Conservation (phyloP, 2,113 vertebrate genomes). For the Pleuronectes platessa region DNA sequence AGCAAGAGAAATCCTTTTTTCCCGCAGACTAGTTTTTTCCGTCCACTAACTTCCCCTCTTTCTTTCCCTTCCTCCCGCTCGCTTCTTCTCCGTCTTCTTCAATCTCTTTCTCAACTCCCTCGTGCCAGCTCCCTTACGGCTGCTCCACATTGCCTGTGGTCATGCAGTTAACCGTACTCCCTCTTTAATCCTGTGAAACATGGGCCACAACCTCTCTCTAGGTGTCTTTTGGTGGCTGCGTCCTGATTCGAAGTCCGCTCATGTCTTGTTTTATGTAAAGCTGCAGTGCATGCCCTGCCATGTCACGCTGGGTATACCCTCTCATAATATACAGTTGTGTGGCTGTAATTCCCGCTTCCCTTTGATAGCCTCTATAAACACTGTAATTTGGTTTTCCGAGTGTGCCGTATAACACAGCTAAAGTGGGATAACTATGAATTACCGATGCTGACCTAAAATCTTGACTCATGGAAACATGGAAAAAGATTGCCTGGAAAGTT, state of each 20-base stretch:
- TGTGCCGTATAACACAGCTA: slow-evolving; percentile 38
- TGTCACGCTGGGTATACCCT: slow-evolving; percentile 57
- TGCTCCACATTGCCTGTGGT: slow-evolving; percentile 67
- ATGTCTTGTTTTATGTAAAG: slow-evolving; percentile 23
- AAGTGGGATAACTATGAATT: slow-evolving; percentile 47
- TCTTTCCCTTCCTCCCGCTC: background rate
- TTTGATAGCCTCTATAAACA: slow-evolving; percentile 65
- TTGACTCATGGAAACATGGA: slow-evolving; percentile 22
- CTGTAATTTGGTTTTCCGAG: slow-evolving; percentile 77
- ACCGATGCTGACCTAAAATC: slow-evolving; percentile 53
- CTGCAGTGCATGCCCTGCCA: slow-evolving; percentile 39
- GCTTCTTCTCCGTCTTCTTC: background rate
- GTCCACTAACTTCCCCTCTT: slow-evolving; percentile 15
- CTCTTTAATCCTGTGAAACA: slow-evolving; percentile 51
- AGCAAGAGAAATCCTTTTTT: slow-evolving; percentile 4
- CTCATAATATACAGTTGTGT: slow-evolving; percentile 64
- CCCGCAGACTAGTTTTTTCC: slow-evolving; percentile 5
- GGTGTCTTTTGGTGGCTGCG: slow-evolving; percentile 12
- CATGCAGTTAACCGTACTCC: slow-evolving; percentile 26
- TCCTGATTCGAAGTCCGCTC: slow-evolving; percentile 27
- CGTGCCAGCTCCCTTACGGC: slow-evolving; percentile 74
- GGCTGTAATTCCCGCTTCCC: slow-evolving; percentile 64
- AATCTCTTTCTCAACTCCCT: slow-evolving; percentile 58
- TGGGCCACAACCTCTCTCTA: slow-evolving; percentile 39
- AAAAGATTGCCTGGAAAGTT: slow-evolving; percentile 31